Percentiles rank a stretch among this genome's conserved stretches.
phyloP scores from a whole-genome alignment of 1,140 invertebrate genomes.

The Leptinotarsa defecta region DNA sequence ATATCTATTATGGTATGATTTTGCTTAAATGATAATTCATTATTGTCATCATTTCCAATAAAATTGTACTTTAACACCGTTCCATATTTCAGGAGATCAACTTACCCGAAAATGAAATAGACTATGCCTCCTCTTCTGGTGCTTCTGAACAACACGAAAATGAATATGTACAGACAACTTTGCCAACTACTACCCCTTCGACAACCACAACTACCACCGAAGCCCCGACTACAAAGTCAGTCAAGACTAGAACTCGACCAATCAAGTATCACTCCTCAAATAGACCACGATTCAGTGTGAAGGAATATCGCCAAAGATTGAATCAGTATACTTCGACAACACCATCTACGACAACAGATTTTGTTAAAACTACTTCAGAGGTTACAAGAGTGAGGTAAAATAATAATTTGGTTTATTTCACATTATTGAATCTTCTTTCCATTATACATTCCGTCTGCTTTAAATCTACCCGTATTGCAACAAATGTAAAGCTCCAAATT shows the following conservation, averaged over 20 bases:
- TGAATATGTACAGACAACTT: slow-evolving; percentile 32
- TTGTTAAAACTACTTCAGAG: slow-evolving; percentile 48
- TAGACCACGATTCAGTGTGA: slow-evolving; percentile 64
- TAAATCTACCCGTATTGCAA: too few species aligned
- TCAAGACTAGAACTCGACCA: slow-evolving; percentile 51
- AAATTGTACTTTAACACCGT: background rate
- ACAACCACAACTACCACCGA: slow-evolving; percentile 35
- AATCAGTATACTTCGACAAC: slow-evolving; percentile 60
- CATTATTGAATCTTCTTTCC: too few species aligned
- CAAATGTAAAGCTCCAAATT: too few species aligned
- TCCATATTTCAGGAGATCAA: slow-evolving; percentile 27
- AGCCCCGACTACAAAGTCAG: slow-evolving; percentile 48
- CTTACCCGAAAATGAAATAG: slow-evolving; percentile 48
- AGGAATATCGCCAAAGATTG: slow-evolving; percentile 61
- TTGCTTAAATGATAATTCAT: too few species aligned
- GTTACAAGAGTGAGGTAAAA: slow-evolving; percentile 19
- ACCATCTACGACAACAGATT: slow-evolving; percentile 55
- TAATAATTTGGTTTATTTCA: too few species aligned
- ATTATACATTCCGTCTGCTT: too few species aligned
- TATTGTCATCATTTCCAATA: too few species aligned
- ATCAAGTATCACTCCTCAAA: slow-evolving; percentile 52
- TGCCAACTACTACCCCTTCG: slow-evolving; percentile 31
- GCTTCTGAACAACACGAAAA: background rate
- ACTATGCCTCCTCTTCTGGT: slow-evolving; percentile 36
- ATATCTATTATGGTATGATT: slow-evolving; percentile 9